Evolutionary conservation across 1,140 invertebrate species (phyloP).

Genomic region (Bombus difficillimus): DNA sequence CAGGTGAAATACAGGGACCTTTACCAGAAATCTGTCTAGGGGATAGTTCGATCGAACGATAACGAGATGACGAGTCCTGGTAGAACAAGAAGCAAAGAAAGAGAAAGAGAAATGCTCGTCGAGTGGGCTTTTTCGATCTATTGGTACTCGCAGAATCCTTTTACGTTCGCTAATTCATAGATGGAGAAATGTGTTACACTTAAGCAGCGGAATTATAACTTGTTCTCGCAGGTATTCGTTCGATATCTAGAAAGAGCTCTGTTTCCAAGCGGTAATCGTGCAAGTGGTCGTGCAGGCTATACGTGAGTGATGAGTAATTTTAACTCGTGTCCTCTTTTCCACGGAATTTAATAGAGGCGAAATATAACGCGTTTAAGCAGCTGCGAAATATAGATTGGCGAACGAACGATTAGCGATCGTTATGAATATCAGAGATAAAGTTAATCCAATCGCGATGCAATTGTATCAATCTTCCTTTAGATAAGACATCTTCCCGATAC

Average conservation of each 20-base stretch:
- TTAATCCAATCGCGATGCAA: neutral
- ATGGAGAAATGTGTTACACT: neutral
- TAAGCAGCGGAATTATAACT: neutral
- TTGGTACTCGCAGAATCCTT: neutral
- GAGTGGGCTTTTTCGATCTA: neutral
- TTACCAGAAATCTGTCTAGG: neutral
- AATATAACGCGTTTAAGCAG: neutral
- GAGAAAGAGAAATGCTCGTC: neutral
- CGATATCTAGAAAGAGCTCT: constrained; percentile 8
- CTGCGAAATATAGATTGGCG: neutral
- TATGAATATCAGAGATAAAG: neutral
- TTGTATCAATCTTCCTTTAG: neutral
- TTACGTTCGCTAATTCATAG: neutral
- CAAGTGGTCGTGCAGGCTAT: neutral
- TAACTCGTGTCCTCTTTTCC: constrained; percentile 24
- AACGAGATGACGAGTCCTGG: neutral
- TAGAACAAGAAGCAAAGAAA: neutral
- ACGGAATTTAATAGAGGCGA: constrained; percentile 13
- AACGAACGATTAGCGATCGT: neutral
- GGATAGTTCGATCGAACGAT: neutral
- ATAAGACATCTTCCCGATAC: neutral
- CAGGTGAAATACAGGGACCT: too few species aligned
- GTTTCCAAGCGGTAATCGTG: neutral
- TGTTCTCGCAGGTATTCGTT: too few species aligned
- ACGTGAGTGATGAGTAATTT: constrained; percentile 23